A percentile compares a stretch with the other conserved stretches of the same genome.
Evolutionary conservation across 2,797 vertebrate species (phyloP).

Genomic region (Selene dorsalis): DNA sequence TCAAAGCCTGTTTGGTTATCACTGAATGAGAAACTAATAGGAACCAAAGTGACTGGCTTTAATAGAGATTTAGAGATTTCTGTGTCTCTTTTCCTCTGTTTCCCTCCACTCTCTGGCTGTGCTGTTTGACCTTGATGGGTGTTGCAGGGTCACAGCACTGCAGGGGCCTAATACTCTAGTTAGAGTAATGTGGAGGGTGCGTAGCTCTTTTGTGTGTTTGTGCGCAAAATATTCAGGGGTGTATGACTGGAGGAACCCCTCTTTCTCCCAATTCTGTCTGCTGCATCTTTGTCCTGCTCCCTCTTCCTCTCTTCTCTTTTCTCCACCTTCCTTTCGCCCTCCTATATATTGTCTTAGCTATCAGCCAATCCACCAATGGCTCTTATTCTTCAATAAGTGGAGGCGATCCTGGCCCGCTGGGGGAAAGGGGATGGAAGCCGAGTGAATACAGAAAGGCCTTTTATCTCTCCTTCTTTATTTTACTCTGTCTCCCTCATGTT

Average conservation of each 20-base stretch:
- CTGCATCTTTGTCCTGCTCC: slow-evolving; percentile 24
- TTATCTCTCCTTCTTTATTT: slow-evolving; percentile 76
- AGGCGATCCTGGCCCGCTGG: slow-evolving; percentile 62
- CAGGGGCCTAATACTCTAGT: slow-evolving; percentile 53
- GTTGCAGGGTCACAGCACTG: slow-evolving; percentile 55
- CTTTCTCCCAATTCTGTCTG: slow-evolving; percentile 24
- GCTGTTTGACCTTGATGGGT: slow-evolving; percentile 66
- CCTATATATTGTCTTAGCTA: slow-evolving; percentile 71
- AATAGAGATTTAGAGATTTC: slow-evolving; percentile 75
- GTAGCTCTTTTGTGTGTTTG: slow-evolving; percentile 28
- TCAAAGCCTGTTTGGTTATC: slow-evolving; percentile 63
- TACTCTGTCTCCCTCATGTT: slow-evolving; percentile 65
- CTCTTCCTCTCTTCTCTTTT: slow-evolving; percentile 38
- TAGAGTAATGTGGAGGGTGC: slow-evolving; percentile 6
- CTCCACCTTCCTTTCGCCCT: slow-evolving; percentile 60
- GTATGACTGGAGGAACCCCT: slow-evolving; percentile 39
- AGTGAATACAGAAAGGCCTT: slow-evolving; percentile 74
- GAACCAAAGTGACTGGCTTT: slow-evolving; percentile 52
- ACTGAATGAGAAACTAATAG: slow-evolving; percentile 60
- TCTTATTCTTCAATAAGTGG: slow-evolving; percentile 73
- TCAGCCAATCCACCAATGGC: slow-evolving; percentile 67
- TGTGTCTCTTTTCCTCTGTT: slow-evolving; percentile 24
- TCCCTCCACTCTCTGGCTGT: slow-evolving; percentile 26
- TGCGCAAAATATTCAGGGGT: slow-evolving; percentile 39
- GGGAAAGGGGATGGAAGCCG: slow-evolving; percentile 59